Evolutionary conservation across 2,888 invertebrate species (phyloP), one percentile per base, ranked within the genome.

Genomic region (Xanthorhoe spadicearia): DNA sequence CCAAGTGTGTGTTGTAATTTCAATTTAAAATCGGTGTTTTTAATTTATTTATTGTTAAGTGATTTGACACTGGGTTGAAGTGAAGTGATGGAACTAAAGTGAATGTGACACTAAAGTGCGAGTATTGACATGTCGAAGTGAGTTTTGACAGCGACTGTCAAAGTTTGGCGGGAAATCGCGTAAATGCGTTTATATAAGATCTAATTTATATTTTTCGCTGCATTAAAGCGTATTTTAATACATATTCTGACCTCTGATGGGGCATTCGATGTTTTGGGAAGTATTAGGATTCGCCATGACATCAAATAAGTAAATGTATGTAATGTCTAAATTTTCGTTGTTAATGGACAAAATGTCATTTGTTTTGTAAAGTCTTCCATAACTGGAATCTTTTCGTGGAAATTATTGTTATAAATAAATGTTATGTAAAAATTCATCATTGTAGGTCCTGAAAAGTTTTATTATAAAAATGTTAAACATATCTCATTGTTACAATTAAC

Each of bases 391-490:
- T 52, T 62, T 76, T 76, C 64, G 38, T 58, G 63, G 56, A 61
- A 65, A 71, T 66, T 69, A 65, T 76, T 74, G 57, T 67, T 72
- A 73, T 64, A 70, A 56, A 77, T 74, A 69, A 66, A 70, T 71
- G 61, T 72, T 73, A 71, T 76, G 72, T 72, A 72, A 78, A 77
- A 79, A 43, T 81, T 80, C 19, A 77, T 78, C 75, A 69, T 65
- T 76, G 73, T 48, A 80, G 74, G 75, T 75, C 72, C 74, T 75
- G 68, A 75, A 75, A 23, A 77, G 71, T 77, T 76, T 72, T 74
- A 79, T 80, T 75, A 79, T 81, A 80, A 83, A 85, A 74, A 77
- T 87, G 63, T 64, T 57, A 85, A 82, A 88, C 88, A 88, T 88
- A 87, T 88, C 88, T 83, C 78, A 83, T 82, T 82, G 80, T 84